A percentile compares a stretch with the other conserved stretches of the same genome.
These are phyloP conservation scores for Nesoenas mayeri DNA, from an alignment of 2,113 vertebrate species.

Conservation along the genomic window DNA sequence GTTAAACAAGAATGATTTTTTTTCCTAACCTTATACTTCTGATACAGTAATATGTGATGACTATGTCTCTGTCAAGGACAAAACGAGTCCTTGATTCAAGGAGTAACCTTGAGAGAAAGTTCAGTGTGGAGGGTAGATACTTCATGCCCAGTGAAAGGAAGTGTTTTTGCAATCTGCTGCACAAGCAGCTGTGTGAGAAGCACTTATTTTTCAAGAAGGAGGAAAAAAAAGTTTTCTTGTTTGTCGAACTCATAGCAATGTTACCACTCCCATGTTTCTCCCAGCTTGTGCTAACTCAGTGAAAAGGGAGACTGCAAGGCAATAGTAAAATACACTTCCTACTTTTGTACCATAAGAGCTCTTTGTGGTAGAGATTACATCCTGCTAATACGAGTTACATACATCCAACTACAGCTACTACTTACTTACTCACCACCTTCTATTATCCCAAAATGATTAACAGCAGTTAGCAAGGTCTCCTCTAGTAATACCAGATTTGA, in stretches of 20 bases:
- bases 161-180: background rate
- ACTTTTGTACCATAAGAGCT: background rate
- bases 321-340: background rate
- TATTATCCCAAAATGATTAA: background rate
- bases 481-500: background rate
- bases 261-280: background rate
- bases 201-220: background rate
- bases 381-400: background rate
- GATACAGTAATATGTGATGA: background rate
- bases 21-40: background rate
- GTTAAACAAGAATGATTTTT: background rate
- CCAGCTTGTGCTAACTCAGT: background rate
- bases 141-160: background rate
- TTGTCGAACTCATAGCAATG: background rate
- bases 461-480: background rate
- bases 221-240: background rate
- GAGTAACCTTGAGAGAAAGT: background rate
- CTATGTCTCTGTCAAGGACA: background rate
- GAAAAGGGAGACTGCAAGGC: background rate
- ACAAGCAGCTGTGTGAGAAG: background rate
- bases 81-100: background rate
- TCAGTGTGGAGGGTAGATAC: background rate
- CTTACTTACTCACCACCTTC: background rate
- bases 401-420: background rate
- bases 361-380: background rate